Evolutionary conservation across 2,888 invertebrate species (phyloP), one percentile per base, ranked within the genome.

Genomic region (Folsomia candida): DNA sequence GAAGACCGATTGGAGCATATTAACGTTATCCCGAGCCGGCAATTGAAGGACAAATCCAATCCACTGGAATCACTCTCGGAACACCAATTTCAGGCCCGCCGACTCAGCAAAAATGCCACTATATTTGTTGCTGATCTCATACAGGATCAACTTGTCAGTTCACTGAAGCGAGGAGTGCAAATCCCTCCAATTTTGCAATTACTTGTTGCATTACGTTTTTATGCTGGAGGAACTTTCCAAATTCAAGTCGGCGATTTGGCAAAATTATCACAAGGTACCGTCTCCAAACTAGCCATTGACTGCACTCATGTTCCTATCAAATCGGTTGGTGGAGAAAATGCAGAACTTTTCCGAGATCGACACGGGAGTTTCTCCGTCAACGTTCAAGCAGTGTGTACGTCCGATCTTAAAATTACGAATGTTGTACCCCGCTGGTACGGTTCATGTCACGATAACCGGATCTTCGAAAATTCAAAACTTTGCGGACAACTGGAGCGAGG

Each of bases 321-420:
- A 14, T 69, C 70, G 1, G 70, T 72, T 9, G 67, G 67, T 20
- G 74, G 74, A 22, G 26, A 58, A 6, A 47, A 66, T 22, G 71
- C 74, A 9, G 74, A 74, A 69, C 27, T 71, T 3, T 74, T 71
- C 27, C 47, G 74, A 57, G 71, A 74, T 27, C 25, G 71, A 14
- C 71, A 74, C 29, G 29, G 60, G 20, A 18, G 3, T 20, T 73
- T 69, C 26, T 73, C 71, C 11, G 66, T 73, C 0, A 73, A 73
- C 28, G 71, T 71, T 1, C n/a, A n/a, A n/a, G n/a, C n/a, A n/a
- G n/a, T n/a, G n/a, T n/a, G n/a, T n/a, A n/a, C n/a, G n/a, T n/a
- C 71, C 6, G 27, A 67, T 11, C 47, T 72, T 2, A 66, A 62
- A 1, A 67, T 73, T 28, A 70, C 64, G 14, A 67, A 73, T 51